Conservation (phyloP, 2,888 invertebrate species). For the Lampropteryx suffumata region DNA sequence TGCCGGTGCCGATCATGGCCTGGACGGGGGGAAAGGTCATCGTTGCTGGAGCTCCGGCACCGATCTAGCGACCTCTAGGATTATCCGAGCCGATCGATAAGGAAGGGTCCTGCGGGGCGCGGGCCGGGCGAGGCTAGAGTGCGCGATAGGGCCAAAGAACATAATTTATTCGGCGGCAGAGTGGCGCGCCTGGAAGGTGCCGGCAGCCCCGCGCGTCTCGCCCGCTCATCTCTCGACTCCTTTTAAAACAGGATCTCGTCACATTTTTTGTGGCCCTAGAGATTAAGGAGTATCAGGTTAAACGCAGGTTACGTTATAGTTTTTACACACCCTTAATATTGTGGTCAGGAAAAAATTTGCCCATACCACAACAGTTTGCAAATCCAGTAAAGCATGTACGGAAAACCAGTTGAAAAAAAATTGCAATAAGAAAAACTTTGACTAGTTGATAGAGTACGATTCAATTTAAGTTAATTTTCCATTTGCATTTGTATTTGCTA, state of each 20-base stretch:
- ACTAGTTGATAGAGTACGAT: too few relatives aligned
- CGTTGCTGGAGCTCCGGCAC: conserved; percentile 56
- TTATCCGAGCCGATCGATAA: conserved; percentile 76
- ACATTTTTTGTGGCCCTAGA: conserved; percentile 62
- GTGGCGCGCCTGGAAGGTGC: conserved; percentile 77
- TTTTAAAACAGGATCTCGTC: conserved; percentile 62
- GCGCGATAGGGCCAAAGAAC: conserved; percentile 60
- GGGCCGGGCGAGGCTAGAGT: conserved; percentile 41
- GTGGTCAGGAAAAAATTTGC: conserved; percentile 23
- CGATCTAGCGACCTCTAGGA: conserved; percentile 71
- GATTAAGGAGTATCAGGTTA: conserved; percentile 75
- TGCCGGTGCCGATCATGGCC: conserved; percentile 54
- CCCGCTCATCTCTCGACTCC: conserved; percentile 44
- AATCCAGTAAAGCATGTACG: too few relatives aligned
- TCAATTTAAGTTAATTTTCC: too few relatives aligned
- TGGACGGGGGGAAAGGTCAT: conserved; percentile 59
- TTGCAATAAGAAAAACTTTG: too few relatives aligned
- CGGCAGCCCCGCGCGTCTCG: conserved; percentile 50
- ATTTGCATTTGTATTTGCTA: too few relatives aligned
- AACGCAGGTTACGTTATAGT: conserved; percentile 76
- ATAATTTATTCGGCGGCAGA: conserved; percentile 81
- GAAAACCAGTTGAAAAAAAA: too few relatives aligned
- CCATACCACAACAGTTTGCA: too few relatives aligned
- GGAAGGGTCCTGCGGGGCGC: conserved; percentile 43
- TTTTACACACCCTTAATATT: conserved; percentile 75